Conservation (phyloP, 2,888 invertebrate species). For the Gerosis bhagava region DNA sequence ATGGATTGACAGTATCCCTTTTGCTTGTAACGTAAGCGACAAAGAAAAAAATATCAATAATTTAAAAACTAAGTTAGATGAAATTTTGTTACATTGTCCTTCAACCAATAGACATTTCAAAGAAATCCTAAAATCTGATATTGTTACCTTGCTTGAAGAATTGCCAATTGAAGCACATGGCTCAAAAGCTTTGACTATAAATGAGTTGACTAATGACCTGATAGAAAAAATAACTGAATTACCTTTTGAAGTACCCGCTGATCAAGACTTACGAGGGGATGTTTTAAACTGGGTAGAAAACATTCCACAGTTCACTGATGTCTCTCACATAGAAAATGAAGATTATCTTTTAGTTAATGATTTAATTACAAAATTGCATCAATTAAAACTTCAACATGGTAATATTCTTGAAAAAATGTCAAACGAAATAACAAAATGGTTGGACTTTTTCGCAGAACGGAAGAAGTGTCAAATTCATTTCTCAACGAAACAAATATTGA, state of each 20-base stretch:
- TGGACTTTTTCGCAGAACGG: conserved; percentile 4
- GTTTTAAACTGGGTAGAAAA: conserved; percentile 22
- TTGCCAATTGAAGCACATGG: conserved; percentile 4
- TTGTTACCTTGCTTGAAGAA: not conserved
- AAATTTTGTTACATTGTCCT: not conserved
- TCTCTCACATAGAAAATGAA: conserved; percentile 23
- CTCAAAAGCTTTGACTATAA: not conserved
- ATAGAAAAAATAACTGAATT: not conserved
- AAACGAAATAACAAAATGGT: conserved; percentile 14
- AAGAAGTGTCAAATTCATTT: conserved; percentile 4
- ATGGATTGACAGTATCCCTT: conserved; percentile 6
- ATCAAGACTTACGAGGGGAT: too few relatives aligned
- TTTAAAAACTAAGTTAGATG: conserved; percentile 2
- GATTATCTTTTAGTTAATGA: conserved; percentile 16
- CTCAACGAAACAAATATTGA: conserved; percentile 3
- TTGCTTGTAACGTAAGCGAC: not conserved
- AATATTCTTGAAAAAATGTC: not conserved
- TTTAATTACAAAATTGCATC: conserved; percentile 7
- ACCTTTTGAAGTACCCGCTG: too few relatives aligned
- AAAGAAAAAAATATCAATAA: conserved; percentile 1
- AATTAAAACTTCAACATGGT: not conserved
- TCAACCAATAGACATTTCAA: conserved; percentile 8
- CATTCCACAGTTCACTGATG: conserved; percentile 19
- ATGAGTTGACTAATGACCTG: conserved; percentile 4
- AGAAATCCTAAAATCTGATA: conserved; percentile 10